These are phyloP conservation scores for Anableps anableps DNA, from an alignment of 2,797 vertebrate species.

Conservation along the genomic window DNA sequence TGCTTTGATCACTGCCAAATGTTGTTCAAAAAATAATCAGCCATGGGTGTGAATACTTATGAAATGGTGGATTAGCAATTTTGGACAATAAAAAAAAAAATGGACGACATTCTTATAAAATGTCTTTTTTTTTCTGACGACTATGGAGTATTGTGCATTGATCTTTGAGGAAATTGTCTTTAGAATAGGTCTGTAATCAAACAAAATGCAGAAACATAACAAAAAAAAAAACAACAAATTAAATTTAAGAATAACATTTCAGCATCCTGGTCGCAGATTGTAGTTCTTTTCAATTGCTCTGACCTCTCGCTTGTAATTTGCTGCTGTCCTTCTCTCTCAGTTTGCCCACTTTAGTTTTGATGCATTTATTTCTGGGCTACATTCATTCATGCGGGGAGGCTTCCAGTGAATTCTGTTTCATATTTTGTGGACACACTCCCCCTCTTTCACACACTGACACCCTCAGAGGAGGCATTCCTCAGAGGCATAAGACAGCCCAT, in stretches of 20 bases:
- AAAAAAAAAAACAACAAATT: background rate
- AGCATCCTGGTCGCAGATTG: background rate
- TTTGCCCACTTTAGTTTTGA: background rate
- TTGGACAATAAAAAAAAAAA: background rate
- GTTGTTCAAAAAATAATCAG: background rate
- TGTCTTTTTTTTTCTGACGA: background rate
- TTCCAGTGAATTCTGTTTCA: slow-evolving; percentile 9
- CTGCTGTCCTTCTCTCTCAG: slow-evolving; percentile 17
- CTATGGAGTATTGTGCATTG: background rate
- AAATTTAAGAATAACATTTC: background rate
- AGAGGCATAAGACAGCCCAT: slow-evolving; percentile 70
- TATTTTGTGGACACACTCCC: slow-evolving; percentile 31
- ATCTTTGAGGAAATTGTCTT: background rate
- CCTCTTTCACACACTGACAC: slow-evolving; percentile 38
- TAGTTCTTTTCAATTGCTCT: background rate
- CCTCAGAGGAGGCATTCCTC: slow-evolving; percentile 67
- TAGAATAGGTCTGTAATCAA: background rate
- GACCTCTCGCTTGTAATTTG: slow-evolving; percentile 1
- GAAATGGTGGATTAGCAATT: background rate
- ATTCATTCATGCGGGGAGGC: background rate
- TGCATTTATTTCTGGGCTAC: slow-evolving; percentile 19
- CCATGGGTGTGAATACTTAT: background rate
- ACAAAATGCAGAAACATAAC: background rate
- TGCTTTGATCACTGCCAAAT: too few species aligned
- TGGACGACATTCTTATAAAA: background rate